Base-by-base conservation (phyloP, 2,888 invertebrate species). In the Bellardia bayeri region DNA sequence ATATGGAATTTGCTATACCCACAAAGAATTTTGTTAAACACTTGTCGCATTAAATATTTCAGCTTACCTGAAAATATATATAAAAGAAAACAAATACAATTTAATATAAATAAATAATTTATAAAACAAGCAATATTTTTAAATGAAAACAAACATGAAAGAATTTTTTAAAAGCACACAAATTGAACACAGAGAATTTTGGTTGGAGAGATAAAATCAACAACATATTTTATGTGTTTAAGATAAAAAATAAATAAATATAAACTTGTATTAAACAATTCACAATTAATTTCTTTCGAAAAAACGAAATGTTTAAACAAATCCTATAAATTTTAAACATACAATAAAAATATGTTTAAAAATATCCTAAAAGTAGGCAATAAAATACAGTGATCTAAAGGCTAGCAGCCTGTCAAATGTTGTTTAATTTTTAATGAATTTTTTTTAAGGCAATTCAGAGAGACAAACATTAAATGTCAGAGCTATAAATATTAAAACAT, bases 51-150 rank as follows among this genome's bases (percentile, higher is more conserved):
- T 13, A 16, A 63, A 75, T 49, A n/a, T 74, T 45, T 58, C 37
- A 40, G 16, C 76, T 76, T 78, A 78, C 76, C 76, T 78, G 76
- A 13, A 78, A 78, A 56, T 66, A 78, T 23, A 78, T 37, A 37
- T 6, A 37, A 76, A 78, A 42, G 8, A 54, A 30, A 30, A 42
- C 6, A 40, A 54, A 13, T 13, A 54, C 1, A 13, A 13, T 63
- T 75, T 63, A 63, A 9, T 23, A n/a, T 61, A 13, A 63, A 63
- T 63, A 61, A 40, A 23, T 42, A 63, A 37, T n/a, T 37, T 23
- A 58, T 51, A 23, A 33, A 4, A 37, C 37, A 42, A 42, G 42
- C 6, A 66, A 42, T 11, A 42, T 42, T n/a, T n/a, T 51, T n/a
- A n/a, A 11, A 51, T 51, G 0, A 37, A 37, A n/a, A 14, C 13